phyloP scores from a whole-genome alignment of 2,797 vertebrate genomes.

The Tiaroga cobitis region DNA sequence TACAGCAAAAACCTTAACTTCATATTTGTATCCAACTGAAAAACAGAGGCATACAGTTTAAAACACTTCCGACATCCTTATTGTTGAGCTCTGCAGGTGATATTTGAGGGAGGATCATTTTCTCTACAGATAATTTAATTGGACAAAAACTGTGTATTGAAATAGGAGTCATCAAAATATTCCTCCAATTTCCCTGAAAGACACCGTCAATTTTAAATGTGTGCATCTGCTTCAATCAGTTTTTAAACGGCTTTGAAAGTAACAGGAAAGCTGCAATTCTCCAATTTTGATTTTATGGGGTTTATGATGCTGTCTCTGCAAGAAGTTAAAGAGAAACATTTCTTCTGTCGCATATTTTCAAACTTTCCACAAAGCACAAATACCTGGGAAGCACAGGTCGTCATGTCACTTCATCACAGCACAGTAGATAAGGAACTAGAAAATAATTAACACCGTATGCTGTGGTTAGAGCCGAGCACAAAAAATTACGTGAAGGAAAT shows the following conservation, averaged over 20 bases:
- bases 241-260: background rate
- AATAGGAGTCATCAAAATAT: conserved; percentile 11
- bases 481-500: conserved; percentile 16
- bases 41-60: background rate
- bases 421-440: conserved; percentile 6
- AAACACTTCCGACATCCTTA: background rate
- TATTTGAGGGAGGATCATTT: background rate
- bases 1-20: background rate
- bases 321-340: conserved; percentile 10
- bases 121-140: conserved; percentile 1
- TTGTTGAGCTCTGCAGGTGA: background rate
- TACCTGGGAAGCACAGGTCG: conserved; percentile 1
- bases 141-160: background rate
- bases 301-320: background rate
- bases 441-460: conserved; percentile 5
- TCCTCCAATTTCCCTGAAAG: background rate
- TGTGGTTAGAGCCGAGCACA: background rate
- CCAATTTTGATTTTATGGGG: background rate
- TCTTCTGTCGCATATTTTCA: background rate
- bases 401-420: background rate
- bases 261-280: background rate
- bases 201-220: background rate
- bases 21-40: background rate
- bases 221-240: conserved; percentile 1
- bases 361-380: conserved; percentile 14